Conservation (phyloP, 2,113 vertebrate genomes). For the Ceratotherium simum region DNA sequence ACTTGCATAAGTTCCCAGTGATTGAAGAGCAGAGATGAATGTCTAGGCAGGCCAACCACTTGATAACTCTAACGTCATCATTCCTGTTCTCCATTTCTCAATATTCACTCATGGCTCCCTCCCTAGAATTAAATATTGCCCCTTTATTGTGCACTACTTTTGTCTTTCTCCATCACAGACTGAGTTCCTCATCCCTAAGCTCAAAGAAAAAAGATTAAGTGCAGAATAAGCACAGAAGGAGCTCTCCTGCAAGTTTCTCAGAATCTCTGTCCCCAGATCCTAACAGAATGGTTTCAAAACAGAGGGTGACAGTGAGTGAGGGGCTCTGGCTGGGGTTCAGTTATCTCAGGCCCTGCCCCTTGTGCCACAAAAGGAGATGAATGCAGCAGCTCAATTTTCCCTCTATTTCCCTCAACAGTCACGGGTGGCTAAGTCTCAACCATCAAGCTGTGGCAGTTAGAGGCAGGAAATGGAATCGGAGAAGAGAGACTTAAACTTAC, state of each 20-base stretch:
- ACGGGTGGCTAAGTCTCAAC: constrained; percentile 82
- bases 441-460: constrained; percentile 81
- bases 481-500: constrained; percentile 63
- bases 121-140: background rate
- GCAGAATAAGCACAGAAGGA: background rate
- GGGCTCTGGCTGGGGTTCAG: constrained; percentile 49
- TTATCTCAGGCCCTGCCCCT: constrained; percentile 73
- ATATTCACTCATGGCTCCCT: background rate
- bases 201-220: background rate
- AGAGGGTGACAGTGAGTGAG: constrained; percentile 64
- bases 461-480: constrained; percentile 84
- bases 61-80: background rate
- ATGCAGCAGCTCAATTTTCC: constrained; percentile 53
- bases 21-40: background rate
- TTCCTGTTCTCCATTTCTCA: background rate
- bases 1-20: background rate
- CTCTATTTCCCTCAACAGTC: constrained; percentile 86
- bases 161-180: background rate
- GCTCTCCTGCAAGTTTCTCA: background rate
- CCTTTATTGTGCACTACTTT: background rate
- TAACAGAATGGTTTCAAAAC: background rate
- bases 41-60: background rate
- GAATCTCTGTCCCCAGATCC: background rate
- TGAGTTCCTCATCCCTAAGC: background rate
- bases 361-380: constrained; percentile 70